Base-by-base conservation (phyloP, 37 sponge, comb jelly and placozoan species). In the Theonella swinhoei region DNA sequence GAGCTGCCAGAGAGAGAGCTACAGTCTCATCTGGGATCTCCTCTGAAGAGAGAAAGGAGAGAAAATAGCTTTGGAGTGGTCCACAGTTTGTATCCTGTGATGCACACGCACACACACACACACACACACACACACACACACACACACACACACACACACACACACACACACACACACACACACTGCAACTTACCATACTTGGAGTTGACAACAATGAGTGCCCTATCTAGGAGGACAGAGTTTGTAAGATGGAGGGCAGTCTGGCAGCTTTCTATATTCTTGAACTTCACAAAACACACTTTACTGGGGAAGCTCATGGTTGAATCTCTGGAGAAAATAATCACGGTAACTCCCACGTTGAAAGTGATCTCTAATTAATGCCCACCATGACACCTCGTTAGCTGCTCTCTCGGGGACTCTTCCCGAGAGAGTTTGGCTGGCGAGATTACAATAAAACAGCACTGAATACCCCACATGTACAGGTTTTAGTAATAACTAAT, bases 141-240 rank as follows among this genome's bases (percentile, higher is more conserved):
- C n/a, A n/a, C n/a, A n/a, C n/a, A n/a, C n/a, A n/a, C n/a, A n/a
- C n/a, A n/a, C n/a, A n/a, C n/a, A n/a, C n/a, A n/a, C n/a, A n/a
- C n/a, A n/a, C n/a, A n/a, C n/a, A n/a, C n/a, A 47, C 54, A 47
- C 54, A 47, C 54, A 47, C 26, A 8, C 30, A 66, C 30, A 66
- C 67, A 71, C 19, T 14, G 3, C 5, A 35, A 37, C 87, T 77
- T 43, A 82, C 90, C 80, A 54, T 81, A 83, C 62, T 87, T 66
- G 14, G 91, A 80, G 29, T 85, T 82, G 24, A 76, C 87, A 0
- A 97, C 88, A 22, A 94, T 76, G 60, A 97, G 80, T 0, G 97
- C 90, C 84, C 90, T 78, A 76, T 98, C 99, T 39, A 96, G 87
- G 80, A 98, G 89, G 28, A 98, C 86, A 31, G 95, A 94, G 78